Evolutionary conservation across 2,797 vertebrate genomes (phyloP), one percentile per base, ranked within the genome.

Genomic region (Amazona ochrocephala): DNA sequence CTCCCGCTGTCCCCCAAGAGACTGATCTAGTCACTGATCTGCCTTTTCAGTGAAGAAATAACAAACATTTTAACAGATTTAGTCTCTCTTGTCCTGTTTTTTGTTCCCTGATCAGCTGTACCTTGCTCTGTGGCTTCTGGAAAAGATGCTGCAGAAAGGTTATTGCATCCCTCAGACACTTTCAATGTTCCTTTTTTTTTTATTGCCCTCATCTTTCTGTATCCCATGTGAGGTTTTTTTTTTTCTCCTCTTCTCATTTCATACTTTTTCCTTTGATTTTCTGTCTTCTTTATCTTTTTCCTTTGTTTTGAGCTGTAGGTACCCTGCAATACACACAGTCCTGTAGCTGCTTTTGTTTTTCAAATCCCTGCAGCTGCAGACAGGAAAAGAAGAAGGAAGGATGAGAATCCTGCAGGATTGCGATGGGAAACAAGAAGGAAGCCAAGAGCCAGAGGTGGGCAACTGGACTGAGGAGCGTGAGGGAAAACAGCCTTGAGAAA

Each of bases 401-500:
- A 12, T n/a, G 13, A 15, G 67, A 78, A 17, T 24, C 29, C 75
- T 73, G 62, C 9, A 13, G 45, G 2, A 0, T 0, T 8, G 34
- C 24, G n/a, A n/a, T 56, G 78, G 54, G 72, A 47, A 47, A 18
- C 6, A 44, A 32, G 7, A 84, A 29, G 41, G 42, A 9, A 85
- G 32, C 7, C 81, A 54, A 60, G 47, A 83, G 14, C 23, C 27
- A 19, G 53, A 19, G 20, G 21, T 42, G 58, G 60, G 13, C 44
- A 83, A 34, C 8, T 26, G 5, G 1, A 30, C 37, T 0, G 0
- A 39, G 51, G 45, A 39, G 23, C 4, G 4, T 6, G 42, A 60
- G 8, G 39, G 42, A n/a, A 27, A 48, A 29, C 20, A 76, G 70
- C 58, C 67, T 41, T 3, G 20, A 80, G 64, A 62, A 74, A 56